Evolutionary conservation across 2,113 vertebrate species (phyloP).

Genomic region (Sisor rabdophorus): DNA sequence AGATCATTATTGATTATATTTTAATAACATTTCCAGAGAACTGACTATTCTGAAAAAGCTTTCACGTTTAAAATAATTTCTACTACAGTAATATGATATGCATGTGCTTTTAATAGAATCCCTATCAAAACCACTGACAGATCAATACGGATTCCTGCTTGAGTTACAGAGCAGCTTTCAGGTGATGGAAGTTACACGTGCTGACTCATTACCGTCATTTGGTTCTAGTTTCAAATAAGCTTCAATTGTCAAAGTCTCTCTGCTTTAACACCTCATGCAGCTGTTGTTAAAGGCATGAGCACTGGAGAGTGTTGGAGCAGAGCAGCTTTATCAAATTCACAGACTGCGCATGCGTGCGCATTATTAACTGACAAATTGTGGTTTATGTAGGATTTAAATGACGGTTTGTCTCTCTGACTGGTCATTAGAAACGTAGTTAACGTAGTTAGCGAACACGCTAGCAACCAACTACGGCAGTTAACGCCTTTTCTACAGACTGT

Average conservation of each 20-base stretch:
- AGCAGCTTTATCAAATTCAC: not conserved
- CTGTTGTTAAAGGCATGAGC: too few species aligned
- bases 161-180: not conserved
- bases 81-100: constrained; percentile 21
- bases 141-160: not conserved
- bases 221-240: too few species aligned
- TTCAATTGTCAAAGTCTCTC: too few species aligned
- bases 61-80: not conserved
- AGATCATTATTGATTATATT: not conserved
- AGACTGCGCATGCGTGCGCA: too few species aligned
- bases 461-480: not conserved
- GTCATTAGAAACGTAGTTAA: not conserved
- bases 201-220: not conserved
- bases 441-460: not conserved
- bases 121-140: not conserved
- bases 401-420: constrained; percentile 14
- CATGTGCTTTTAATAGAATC: constrained; percentile 1
- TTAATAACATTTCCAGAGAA: constrained; percentile 2
- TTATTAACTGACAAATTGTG: too few species aligned
- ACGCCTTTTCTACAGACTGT: not conserved
- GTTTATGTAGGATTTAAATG: not conserved
- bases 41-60: constrained; percentile 32
- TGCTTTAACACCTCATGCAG: not conserved
- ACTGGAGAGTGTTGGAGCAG: too few species aligned
- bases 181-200: not conserved